These are phyloP conservation scores for Chromis chromis DNA, from an alignment of 2,797 vertebrate species.

Conservation along the genomic window DNA sequence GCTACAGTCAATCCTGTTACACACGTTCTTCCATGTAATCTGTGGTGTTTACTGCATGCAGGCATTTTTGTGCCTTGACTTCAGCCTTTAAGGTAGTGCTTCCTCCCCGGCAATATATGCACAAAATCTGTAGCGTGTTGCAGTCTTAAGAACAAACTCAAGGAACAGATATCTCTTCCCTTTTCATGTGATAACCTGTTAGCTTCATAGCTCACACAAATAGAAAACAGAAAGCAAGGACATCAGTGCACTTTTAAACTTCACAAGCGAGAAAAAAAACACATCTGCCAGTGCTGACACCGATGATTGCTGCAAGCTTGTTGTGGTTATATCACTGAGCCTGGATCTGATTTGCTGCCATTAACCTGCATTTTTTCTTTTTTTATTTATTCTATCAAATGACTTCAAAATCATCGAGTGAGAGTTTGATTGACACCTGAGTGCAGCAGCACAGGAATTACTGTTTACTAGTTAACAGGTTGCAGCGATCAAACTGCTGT, in stretches of 20 bases:
- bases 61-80: not conserved
- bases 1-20: not conserved
- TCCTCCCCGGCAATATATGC: not conserved
- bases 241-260: not conserved
- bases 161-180: not conserved
- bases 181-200: not conserved
- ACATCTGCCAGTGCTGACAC: not conserved
- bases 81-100: not conserved
- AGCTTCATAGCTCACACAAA: not conserved
- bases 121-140: not conserved
- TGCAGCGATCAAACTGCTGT: not conserved
- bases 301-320: not conserved
- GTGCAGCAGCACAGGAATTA: not conserved
- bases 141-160: not conserved
- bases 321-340: slow-evolving; percentile 5
- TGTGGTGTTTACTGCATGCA: not conserved
- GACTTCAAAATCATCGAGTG: not conserved
- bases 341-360: not conserved
- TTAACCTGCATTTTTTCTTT: not conserved
- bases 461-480: slow-evolving; percentile 1
- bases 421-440: not conserved
- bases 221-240: not conserved
- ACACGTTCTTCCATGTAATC: not conserved
- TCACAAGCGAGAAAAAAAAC: not conserved
- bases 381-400: not conserved